Base-by-base conservation (phyloP, 2,113 vertebrate genomes). In the Anhinga anhinga region DNA sequence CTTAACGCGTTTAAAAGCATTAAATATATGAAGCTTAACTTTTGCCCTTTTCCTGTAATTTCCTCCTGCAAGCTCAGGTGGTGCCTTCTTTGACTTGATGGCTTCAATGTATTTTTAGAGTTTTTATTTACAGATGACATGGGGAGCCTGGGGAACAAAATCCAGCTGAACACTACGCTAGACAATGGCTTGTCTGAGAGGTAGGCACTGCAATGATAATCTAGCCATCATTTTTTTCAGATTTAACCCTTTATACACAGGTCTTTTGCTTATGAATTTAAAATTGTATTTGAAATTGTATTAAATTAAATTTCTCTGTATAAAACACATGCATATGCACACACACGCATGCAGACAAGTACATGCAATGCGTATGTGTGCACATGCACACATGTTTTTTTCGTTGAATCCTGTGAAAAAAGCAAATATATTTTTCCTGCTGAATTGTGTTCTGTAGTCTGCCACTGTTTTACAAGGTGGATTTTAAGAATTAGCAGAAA, bases 401-500 rank as follows among this genome's bases (percentile, higher is more conserved):
- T 9, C 40, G 21, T 26, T 40, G 22, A 63, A 56, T 34, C 40
- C 20, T 13, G 32, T 47, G 19, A 62, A 50, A 66, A 26, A 36
- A 59, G 7, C 23, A 83, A 61, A 91, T 52, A 63, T 10, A 16
- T 3, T 81, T 91, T 95, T 81, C 87, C 73, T 72, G 29, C 36
- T 49, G 56, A 91, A 52, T 72, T 96, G n/a, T 65, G 56, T 90
- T 85, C 71, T 20, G 15, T 72, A 76, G 59, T 79, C 62, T 93
- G 90, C 34, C 38, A 49, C 61, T 85, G 14, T 94, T 97, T 87
- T 78, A 49, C 72, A 84, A 79, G 29, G 84, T 52, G 66, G 47
- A 74, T 96, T 90, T 86, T 96, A 95, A 96, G 91, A 97, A 97
- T 96, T 94, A 96, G 69, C 49, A 95, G 84, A 77, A 96, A 90